Evolutionary conservation across 2,113 vertebrate genomes (phyloP), one percentile per base, ranked within the genome.

Genomic region (Pygoscelis antarcticus): DNA sequence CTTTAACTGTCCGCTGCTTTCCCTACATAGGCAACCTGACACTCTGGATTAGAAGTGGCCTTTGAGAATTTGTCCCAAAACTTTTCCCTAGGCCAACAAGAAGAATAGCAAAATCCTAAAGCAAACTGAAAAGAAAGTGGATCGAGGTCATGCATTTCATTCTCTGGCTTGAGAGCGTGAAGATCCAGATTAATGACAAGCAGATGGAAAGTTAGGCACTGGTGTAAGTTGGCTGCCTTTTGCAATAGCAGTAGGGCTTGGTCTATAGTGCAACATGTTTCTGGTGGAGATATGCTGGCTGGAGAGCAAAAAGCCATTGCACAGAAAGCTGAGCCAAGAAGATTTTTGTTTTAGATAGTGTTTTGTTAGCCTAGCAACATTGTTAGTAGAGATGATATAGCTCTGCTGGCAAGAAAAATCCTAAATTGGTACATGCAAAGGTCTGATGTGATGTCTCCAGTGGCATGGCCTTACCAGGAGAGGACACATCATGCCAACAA

Each of bases 161-260:
- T 87, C 58, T 85, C 25, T 20, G 36, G 49, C 90, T 88, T 76
- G 54, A 82, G 34, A 60, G 7, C 8, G 2, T 77, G 78, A 88
- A 93, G 70, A 90, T 90, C 34, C 85, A 85, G 75, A 18, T 54
- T 96, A 96, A 97, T 23, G 49, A 83, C 66, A 83, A 97, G 70
- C 96, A 97, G 95, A 96, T 96, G 95, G 87, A 27, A 83, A 74
- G 51, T 91, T 70, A 83, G 93, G 95, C 93, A 83, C 62, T 38
- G 58, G 70, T 75, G 49, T 85, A 65, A 65, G 70, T 38, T 96
- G 92, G 92, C 92, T 94, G 84, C 75, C n/a, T 94, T 75, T 57
- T 91, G 47, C 84, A 85, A 83, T 8, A 90, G 87, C 84, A 74
- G 78, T 49, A 87, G 58, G 64, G 75, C 38, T 93, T 61, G n/a